phyloP scores from a whole-genome alignment of 2,113 vertebrate species.

The Cheirogaleus medius region DNA sequence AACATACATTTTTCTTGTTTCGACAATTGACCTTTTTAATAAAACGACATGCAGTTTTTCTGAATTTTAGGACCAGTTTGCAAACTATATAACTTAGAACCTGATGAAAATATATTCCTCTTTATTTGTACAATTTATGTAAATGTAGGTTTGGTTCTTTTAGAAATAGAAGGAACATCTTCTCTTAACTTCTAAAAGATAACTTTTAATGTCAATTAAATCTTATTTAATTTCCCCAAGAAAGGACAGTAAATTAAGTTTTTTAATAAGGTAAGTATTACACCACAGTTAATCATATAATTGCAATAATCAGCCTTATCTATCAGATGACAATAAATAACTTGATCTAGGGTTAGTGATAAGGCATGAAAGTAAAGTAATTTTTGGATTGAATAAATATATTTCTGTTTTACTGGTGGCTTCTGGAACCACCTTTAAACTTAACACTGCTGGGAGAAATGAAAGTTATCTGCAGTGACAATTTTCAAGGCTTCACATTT shows the following conservation, averaged over 20 bases:
- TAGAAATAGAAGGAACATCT: background rate
- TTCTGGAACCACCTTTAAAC: background rate
- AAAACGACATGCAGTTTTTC: background rate
- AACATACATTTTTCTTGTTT: conserved; percentile 28
- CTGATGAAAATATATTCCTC: background rate
- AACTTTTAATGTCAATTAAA: background rate
- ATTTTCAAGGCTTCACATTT: conserved; percentile 15
- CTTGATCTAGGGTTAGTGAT: conserved; percentile 41
- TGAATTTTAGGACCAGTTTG: background rate
- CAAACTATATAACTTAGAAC: conserved; percentile 14
- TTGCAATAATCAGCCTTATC: conserved; percentile 16
- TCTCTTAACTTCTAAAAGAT: background rate
- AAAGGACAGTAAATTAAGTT: background rate
- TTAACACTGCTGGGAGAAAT: background rate
- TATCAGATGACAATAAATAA: background rate
- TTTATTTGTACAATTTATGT: background rate
- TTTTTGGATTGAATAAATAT: background rate
- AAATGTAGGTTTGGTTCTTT: background rate
- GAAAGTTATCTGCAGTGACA: background rate
- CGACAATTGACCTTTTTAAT: conserved; percentile 41
- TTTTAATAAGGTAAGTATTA: background rate
- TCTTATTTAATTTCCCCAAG: background rate
- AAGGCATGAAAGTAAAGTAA: conserved; percentile 44
- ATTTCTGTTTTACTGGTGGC: background rate
- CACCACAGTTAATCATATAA: background rate